Evolutionary conservation across 92 coral and sea anemone species (phyloP), one percentile per base, ranked within the genome.

Genomic region (Phenganax marumi): DNA sequence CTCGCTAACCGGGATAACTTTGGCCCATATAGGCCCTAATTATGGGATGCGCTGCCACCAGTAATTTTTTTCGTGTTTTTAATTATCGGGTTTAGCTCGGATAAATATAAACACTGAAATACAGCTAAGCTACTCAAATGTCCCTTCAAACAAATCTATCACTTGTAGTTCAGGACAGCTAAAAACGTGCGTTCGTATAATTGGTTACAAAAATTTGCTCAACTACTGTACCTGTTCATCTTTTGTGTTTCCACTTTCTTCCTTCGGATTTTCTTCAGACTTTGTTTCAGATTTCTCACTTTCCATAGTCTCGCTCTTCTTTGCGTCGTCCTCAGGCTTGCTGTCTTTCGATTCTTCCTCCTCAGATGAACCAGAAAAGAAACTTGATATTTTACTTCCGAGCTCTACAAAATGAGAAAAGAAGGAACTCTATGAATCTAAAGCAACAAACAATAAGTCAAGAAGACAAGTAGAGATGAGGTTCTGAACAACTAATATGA

Each of bases 311-410:
- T 78, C 83, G 22, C 48, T 24, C 17, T 76, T 57, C 19, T 57
- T 68, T 6, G 24, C 24, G 24, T 81, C 86, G 53, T 88, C 97
- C 89, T 91, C 96, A 9, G 81, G 89, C 80, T 91, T 92, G 50
- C 90, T 84, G 12, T 61, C 73, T 50, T 46, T 50, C 60, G 54
- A 18, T 10, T 77, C 81, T 24, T 92, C 93, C 25, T 84, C 88
- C 12, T 91, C 95, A 25, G 85, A 81, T 43, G 97, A 90, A 70
- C 98, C 92, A 12, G 93, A 83, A 70, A 95, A 95, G 89, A 95
- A 91, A 83, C 98, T 95, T 21, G 97, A 90, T 64, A 95, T 92
- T 79, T 95, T 95, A 89, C 98, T 95, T 79, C 98, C 98, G 54
- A 95, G 89, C 77, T 95, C 98, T 95, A 90, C 56, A 52, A 9